Evolutionary conservation across 2,888 invertebrate genomes (phyloP).

Genomic region (Machimus atricapillus): DNA sequence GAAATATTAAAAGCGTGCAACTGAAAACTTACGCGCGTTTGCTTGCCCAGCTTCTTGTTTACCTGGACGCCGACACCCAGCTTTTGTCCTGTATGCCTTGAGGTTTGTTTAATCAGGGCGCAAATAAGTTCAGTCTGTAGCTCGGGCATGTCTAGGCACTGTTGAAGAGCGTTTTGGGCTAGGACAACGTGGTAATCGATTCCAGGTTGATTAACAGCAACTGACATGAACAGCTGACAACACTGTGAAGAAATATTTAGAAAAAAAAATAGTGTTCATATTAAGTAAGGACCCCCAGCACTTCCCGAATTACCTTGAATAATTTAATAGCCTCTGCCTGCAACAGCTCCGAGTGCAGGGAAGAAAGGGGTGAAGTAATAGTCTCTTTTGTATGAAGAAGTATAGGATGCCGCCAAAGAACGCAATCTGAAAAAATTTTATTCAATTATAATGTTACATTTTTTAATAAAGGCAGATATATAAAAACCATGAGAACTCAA

Average conservation of each 20-base stretch:
- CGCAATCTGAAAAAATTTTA: slow-evolving; percentile 69
- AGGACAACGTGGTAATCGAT: slow-evolving; percentile 97
- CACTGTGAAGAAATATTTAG: slow-evolving; percentile 67
- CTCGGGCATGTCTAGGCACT: slow-evolving; percentile 87
- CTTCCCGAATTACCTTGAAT: slow-evolving; percentile 76
- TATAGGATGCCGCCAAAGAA: slow-evolving; percentile 92
- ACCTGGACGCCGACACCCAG: slow-evolving; percentile 89
- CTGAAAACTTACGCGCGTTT: slow-evolving; percentile 73
- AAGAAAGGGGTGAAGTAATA: slow-evolving; percentile 87
- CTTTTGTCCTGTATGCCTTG: slow-evolving; percentile 81
- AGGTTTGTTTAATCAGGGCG: slow-evolving; percentile 90
- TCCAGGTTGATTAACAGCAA: slow-evolving; percentile 92
- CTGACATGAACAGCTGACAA: slow-evolving; percentile 94
- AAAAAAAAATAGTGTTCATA: not conserved
- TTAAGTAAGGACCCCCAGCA: not conserved
- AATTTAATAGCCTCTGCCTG: slow-evolving; percentile 92
- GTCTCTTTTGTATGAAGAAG: slow-evolving; percentile 90
- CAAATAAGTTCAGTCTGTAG: slow-evolving; percentile 93
- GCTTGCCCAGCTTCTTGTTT: slow-evolving; percentile 71
- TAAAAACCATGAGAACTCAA: not conserved
- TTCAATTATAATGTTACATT: not conserved
- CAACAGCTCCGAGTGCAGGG: slow-evolving; percentile 85
- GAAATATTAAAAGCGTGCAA: slow-evolving; percentile 61
- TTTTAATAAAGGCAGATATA: not conserved
- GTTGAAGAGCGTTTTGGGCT: slow-evolving; percentile 94